Conservation (phyloP, 2,113 vertebrate genomes). For the Argyrosomus japonicus region DNA sequence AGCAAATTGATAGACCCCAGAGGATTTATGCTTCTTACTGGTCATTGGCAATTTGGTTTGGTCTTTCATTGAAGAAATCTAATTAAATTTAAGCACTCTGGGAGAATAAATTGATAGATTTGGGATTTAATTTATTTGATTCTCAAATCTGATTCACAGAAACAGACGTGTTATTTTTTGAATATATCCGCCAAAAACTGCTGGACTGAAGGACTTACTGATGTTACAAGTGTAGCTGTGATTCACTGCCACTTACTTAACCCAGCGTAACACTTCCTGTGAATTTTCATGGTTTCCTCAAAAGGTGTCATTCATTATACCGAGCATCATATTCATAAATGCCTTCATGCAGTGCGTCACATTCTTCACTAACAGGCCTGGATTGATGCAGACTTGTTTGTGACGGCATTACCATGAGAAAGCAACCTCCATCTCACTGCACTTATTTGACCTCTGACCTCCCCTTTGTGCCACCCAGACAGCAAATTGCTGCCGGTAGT, state of each 20-base stretch:
- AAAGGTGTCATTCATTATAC: constrained; percentile 13
- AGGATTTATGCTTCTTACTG: no score
- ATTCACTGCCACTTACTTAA: not conserved
- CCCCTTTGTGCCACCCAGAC: constrained; percentile 84
- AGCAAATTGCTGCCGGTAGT: constrained; percentile 87
- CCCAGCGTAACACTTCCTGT: not conserved
- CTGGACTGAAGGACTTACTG: not conserved
- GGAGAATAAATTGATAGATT: not conserved
- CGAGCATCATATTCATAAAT: constrained; percentile 2
- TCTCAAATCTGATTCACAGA: not conserved
- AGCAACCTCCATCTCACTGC: constrained; percentile 83
- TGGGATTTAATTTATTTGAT: not conserved
- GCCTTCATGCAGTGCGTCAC: not conserved
- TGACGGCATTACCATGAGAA: constrained; percentile 90
- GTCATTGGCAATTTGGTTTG: not conserved
- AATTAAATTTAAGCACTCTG: not conserved
- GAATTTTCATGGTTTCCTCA: not conserved
- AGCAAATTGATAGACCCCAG: no score
- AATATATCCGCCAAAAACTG: not conserved
- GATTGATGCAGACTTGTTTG: constrained; percentile 53
- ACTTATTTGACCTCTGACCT: constrained; percentile 91
- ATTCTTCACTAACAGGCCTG: constrained; percentile 6
- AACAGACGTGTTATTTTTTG: not conserved
- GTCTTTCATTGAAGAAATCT: not conserved
- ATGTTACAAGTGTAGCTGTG: not conserved